phyloP scores from a whole-genome alignment of 2,113 vertebrate genomes.

The Gopherus evgoodei region DNA sequence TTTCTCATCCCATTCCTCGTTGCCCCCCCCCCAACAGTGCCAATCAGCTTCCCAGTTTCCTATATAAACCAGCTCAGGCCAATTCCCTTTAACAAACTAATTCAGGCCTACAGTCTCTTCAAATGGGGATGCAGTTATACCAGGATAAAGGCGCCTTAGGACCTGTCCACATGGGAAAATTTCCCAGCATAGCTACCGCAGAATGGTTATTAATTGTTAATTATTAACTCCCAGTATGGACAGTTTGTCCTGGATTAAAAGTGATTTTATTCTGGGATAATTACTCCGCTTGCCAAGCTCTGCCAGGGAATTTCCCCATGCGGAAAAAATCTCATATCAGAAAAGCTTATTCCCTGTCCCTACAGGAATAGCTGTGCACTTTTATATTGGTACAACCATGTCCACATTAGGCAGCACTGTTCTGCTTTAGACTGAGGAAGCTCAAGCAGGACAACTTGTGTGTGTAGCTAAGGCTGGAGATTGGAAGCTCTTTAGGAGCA shows the following conservation, averaged over 20 bases:
- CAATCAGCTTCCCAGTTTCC: neutral
- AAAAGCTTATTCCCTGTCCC: neutral
- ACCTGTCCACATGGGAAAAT: neutral
- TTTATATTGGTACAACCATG: neutral
- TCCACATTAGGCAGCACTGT: neutral
- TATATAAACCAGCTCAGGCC: neutral
- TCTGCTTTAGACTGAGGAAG: neutral
- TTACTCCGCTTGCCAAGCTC: neutral
- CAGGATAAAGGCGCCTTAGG: neutral
- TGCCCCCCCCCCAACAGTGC: neutral
- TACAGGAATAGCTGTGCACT: neutral
- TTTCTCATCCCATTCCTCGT: neutral
- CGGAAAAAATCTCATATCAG: neutral
- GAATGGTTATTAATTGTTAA: neutral
- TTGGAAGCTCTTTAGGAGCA: neutral
- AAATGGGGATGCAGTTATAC: neutral
- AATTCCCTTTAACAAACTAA: neutral
- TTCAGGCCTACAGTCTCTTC: neutral
- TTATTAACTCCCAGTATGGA: neutral
- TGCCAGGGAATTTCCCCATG: neutral
- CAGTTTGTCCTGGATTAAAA: neutral
- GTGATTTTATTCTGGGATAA: neutral
- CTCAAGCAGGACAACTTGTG: neutral
- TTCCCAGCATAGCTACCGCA: neutral
- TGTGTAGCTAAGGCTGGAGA: neutral